These are phyloP conservation scores for Mesorhabditis spiculigera DNA, from an alignment of 2,888 invertebrate species.

Conservation along the genomic window DNA sequence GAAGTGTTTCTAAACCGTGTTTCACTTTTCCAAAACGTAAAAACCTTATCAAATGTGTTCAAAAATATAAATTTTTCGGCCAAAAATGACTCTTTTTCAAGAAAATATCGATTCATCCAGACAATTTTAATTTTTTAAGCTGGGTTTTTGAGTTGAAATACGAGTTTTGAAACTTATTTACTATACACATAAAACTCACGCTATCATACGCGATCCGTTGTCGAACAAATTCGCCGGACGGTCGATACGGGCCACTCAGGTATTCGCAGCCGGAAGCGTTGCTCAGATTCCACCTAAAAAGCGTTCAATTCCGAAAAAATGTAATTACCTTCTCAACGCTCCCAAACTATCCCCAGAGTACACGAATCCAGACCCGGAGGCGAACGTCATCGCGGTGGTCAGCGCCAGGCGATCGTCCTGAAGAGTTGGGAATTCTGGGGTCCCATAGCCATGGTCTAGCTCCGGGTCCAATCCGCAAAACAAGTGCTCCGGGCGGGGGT, in stretches of 20 bases:
- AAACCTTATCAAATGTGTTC: neutral
- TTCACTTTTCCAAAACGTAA: too few species aligned
- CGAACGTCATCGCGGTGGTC: neutral
- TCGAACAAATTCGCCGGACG: conserved; percentile 10
- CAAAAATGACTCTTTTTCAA: too few species aligned
- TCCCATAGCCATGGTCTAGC: too few species aligned
- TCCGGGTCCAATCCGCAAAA: too few species aligned
- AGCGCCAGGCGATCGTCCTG: neutral
- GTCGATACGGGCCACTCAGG: conserved; percentile 36
- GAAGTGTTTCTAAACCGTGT: too few species aligned
- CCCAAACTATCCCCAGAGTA: neutral
- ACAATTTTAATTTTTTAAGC: too few species aligned
- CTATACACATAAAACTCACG: too few species aligned
- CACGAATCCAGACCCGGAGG: neutral
- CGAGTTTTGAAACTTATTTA: too few species aligned
- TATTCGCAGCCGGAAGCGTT: conserved; percentile 31
- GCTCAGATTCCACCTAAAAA: conserved; percentile 23
- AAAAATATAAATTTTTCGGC: neutral
- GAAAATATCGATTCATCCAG: too few species aligned
- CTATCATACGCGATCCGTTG: neutral
- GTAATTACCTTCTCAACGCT: neutral
- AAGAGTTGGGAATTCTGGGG: too few species aligned
- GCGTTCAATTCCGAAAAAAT: neutral
- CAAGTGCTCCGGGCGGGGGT: too few species aligned
- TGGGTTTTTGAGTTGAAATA: too few species aligned